A percentile compares a stretch with the other conserved stretches of the same genome.
These are phyloP conservation scores for Cephalotes varians DNA, from an alignment of 2,888 invertebrate species.

Conservation along the genomic window DNA sequence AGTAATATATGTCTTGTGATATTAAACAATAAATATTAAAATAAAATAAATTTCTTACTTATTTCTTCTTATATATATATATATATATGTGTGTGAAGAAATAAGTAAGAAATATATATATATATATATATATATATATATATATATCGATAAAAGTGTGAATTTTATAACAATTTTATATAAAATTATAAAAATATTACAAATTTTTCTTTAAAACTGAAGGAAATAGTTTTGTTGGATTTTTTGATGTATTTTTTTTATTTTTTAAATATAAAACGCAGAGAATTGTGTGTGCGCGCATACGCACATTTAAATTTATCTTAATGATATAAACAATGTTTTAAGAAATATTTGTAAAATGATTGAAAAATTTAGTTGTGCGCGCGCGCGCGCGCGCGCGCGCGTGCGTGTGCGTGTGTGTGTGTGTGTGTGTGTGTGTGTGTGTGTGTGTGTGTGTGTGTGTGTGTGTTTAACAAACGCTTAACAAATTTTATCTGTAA, in stretches of 20 bases:
- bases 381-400: too few relatives aligned
- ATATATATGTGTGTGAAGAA: too few relatives aligned
- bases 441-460: too few relatives aligned
- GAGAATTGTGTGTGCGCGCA: too few relatives aligned
- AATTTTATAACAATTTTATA: neutral
- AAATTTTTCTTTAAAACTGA: neutral
- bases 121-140: too few relatives aligned
- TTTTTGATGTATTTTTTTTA: neutral
- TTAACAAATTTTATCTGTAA: neutral
- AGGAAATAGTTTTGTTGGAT: neutral
- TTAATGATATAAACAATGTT: neutral
- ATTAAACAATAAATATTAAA: neutral
- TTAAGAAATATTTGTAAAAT: slow-evolving; percentile 13
- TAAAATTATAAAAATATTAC: neutral
- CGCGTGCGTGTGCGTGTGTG: too few relatives aligned
- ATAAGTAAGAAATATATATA: too few relatives aligned
- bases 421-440: too few relatives aligned
- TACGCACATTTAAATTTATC: neutral
- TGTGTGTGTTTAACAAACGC: neutral
- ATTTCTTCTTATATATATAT: too few relatives aligned
- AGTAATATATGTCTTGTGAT: neutral
- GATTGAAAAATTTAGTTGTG: neutral
- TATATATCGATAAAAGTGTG: neutral
- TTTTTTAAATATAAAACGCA: neutral
- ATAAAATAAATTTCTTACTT: neutral